Evolutionary conservation across 1,140 invertebrate genomes (phyloP), one percentile per base, ranked within the genome.

Genomic region (Drosophila athabasca): DNA sequence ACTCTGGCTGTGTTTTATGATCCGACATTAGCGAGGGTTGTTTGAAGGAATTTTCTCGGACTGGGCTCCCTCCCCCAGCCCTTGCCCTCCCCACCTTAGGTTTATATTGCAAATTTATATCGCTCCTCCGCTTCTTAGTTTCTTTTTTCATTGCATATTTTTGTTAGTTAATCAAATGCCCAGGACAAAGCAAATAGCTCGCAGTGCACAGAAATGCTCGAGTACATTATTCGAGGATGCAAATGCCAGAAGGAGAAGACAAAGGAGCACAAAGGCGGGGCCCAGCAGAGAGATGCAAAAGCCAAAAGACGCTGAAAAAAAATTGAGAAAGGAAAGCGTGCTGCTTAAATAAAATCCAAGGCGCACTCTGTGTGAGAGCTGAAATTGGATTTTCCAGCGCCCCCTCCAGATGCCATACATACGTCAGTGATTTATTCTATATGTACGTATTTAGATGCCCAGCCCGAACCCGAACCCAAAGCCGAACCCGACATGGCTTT

Each of bases 151-250:
- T 51, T 73, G 70, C 71, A 75, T 60, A 66, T 75, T 76, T 79
- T 53, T 74, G 52, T 81, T 59, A 75, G 82, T 87, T 85, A 85
- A 87, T 85, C 82, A 82, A 84, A 85, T 85, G 77, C 73, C 29
- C 45, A 19, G 80, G 46, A 76, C 65, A 79, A 75, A 75, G 70
- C 54, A 64, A 83, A 83, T 66, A 83, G 41, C 57, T 66, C 44
- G 60, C 62, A 59, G 46, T 51, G 74, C 64, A 39, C 35, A 66
- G 65, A 58, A 61, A 53, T 45, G 41, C 62, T 76, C 52, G 65
- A 80, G 68, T 80, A 44, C 65, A 77, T 66, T 65, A 69, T 52
- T 44, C 44, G 22, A 46, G 55, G 49, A 66, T 66, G 52, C 55
- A 60, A 49, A 65, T 57, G 52, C 55, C 50, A 54, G 59, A 31